These are phyloP conservation scores for Macrobrachium nipponense DNA, from an alignment of 1,140 invertebrate species.

Conservation along the genomic window DNA sequence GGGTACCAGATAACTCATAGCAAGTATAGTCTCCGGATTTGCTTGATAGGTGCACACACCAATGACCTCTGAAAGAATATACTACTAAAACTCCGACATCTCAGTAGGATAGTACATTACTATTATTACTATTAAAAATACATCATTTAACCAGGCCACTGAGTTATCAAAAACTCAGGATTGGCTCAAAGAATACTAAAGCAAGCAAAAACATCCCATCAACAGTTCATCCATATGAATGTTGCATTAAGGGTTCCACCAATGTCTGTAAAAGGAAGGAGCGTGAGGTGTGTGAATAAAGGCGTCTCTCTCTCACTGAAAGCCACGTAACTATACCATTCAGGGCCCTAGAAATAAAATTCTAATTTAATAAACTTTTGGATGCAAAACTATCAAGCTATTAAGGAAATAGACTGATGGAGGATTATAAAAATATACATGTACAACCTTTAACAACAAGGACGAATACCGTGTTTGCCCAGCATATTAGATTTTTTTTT, in stretches of 20 bases:
- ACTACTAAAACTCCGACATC: no score
- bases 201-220: constrained; percentile 59
- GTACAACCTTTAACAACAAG: neutral
- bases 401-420: neutral
- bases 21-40: no score
- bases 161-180: neutral
- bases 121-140: no score
- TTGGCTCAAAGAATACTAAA: neutral
- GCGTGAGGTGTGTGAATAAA: constrained; percentile 71
- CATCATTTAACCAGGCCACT: no score
- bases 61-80: no score
- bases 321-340: constrained; percentile 72
- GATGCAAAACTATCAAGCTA: neutral
- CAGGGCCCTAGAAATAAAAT: constrained; percentile 59
- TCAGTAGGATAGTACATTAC: no score
- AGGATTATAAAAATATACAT: neutral
- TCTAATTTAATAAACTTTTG: neutral
- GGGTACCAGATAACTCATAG: no score
- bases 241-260: constrained; percentile 72
- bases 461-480: no score
- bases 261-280: constrained; percentile 72
- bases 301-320: constrained; percentile 68
- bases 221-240: constrained; percentile 68
- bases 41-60: no score
- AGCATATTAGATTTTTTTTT: no score